Evolutionary conservation across 2,888 invertebrate species (phyloP), one percentile per base, ranked within the genome.

Genomic region (Patella pellucida): DNA sequence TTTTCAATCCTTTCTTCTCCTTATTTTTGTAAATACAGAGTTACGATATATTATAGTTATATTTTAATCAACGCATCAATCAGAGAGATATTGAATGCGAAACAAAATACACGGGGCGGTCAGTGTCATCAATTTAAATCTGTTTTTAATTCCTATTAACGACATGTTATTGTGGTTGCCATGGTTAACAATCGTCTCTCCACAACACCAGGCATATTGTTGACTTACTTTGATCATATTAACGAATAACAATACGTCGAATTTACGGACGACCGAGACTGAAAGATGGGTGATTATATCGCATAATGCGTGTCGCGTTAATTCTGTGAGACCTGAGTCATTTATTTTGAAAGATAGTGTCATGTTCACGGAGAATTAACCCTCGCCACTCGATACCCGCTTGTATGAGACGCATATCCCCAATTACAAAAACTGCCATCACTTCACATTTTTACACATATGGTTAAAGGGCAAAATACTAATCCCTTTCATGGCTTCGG

Each of bases 401-500:
- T 41, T 41, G 41, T 41, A 41, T 41, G 41, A 41, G 41, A 41
- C 41, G 41, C 41, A 5, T 3, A 41, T 41, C 41, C 41, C 41
- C 41, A 41, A 41, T 9, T n/a, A 41, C 41, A 62, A 62, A 19
- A 62, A 19, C 19, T 62, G 62, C 23, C 62, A 62, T 19, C 62
- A 62, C 62, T 62, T 62, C 19, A 23, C n/a, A 62, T 62, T 62
- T n/a, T 62, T 23, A 62, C 62, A 62, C 62, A 3, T 62, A 23
- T 62, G 11, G 19, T 62, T 23, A 23, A 23, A 23, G 62, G 62
- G 23, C 23, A 19, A 62, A 62, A 23, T 62, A 19, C 19, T 62
- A 62, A 62, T 62, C 62, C 62, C 14, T 62, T 62, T 62, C 62
- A 62, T 62, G 62, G 62, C 62, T 62, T 62, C 62, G 4, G 62